phyloP scores from a whole-genome alignment of 1,140 invertebrate genomes.

The Zophobas morio region DNA sequence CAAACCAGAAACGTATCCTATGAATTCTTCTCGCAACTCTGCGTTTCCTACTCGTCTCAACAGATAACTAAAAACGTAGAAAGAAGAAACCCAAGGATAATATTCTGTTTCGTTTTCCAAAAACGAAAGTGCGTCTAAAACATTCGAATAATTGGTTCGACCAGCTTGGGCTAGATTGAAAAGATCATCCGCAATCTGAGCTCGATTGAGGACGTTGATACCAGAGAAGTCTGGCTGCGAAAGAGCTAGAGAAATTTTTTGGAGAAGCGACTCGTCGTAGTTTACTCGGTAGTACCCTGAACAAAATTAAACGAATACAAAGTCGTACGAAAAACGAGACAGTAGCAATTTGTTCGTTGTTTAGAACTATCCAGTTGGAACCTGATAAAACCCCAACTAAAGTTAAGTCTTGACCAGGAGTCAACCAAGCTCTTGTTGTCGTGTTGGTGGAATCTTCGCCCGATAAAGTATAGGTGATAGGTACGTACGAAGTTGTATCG shows the following conservation, averaged over 20 bases:
- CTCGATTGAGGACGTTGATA: constrained; percentile 65
- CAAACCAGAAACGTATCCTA: no score
- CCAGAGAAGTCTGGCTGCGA: background rate
- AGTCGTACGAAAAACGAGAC: no score
- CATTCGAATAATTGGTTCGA: constrained; percentile 67
- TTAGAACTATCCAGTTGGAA: constrained; percentile 78
- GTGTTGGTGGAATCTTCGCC: constrained; percentile 71
- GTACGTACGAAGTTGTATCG: constrained; percentile 72
- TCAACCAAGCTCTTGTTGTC: constrained; percentile 69
- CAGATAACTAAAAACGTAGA: no score
- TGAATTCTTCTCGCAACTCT: no score
- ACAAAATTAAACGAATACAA: background rate
- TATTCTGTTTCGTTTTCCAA: constrained; percentile 69
- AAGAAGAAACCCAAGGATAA: no score
- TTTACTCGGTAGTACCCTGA: constrained; percentile 54
- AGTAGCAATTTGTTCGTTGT: constrained; percentile 76
- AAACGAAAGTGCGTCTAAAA: constrained; percentile 74
- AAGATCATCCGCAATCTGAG: constrained; percentile 74
- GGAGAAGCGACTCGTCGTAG: constrained; percentile 51
- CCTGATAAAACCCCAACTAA: constrained; percentile 52
- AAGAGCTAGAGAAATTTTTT: constrained; percentile 26
- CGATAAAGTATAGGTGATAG: constrained; percentile 72
- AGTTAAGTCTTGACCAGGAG: constrained; percentile 55
- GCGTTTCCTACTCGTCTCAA: no score
- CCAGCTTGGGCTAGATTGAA: constrained; percentile 68